Evolutionary conservation across 2,113 vertebrate species (phyloP).

Genomic region (Turnix velox): DNA sequence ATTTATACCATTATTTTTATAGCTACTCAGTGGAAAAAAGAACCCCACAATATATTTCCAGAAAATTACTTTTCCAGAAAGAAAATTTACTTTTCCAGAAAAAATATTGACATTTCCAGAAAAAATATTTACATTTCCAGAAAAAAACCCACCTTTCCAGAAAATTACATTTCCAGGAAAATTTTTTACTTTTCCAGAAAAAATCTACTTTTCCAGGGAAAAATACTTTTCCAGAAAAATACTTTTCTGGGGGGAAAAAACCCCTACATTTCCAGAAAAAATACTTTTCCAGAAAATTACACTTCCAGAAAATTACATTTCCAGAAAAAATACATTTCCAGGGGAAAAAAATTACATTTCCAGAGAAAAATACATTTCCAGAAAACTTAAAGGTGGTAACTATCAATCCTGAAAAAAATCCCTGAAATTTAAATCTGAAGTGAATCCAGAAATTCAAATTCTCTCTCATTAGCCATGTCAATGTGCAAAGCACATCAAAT

Average conservation of each 20-base stretch:
- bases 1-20: neutral
- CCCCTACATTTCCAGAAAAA: too few relatives aligned
- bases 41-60: rapidly evolving
- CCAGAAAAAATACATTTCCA: neutral
- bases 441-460: neutral
- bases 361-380: too few relatives aligned
- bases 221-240: too few relatives aligned
- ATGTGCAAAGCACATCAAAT: neutral
- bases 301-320: neutral
- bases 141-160: rapidly evolving
- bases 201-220: too few relatives aligned
- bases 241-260: neutral
- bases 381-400: neutral
- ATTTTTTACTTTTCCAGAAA: too few relatives aligned
- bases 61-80: too few relatives aligned
- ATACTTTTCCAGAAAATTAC: neutral
- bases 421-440: neutral
- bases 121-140: too few relatives aligned
- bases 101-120: too few relatives aligned
- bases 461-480: neutral
- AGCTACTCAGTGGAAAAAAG: neutral
- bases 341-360: neutral
- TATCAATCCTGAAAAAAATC: neutral
- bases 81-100: too few relatives aligned
- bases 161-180: too few relatives aligned